Conservation (phyloP, 2,888 invertebrate genomes). For the Stratiomys singularior region DNA sequence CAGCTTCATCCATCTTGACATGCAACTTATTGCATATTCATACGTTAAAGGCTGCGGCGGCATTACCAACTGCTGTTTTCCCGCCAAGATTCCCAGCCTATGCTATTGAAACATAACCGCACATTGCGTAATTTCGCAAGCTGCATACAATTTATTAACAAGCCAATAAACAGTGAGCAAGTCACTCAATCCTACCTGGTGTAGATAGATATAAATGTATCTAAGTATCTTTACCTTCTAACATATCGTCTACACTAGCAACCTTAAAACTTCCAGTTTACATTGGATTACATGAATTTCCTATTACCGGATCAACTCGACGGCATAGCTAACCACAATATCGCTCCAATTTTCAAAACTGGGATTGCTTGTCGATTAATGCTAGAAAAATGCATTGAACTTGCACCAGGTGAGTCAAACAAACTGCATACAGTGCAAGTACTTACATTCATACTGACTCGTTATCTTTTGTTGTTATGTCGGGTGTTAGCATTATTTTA, state of each 20-base stretch:
- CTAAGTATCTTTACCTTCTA: neutral
- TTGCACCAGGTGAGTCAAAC: neutral
- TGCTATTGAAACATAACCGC: neutral
- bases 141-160: conserved; percentile 11
- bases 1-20: neutral
- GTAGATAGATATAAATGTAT: neutral
- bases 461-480: neutral
- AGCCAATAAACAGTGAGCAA: conserved; percentile 4
- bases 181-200: neutral
- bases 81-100: neutral
- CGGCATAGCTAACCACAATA: neutral
- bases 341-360: neutral
- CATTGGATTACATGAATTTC: conserved; percentile 8
- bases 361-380: neutral
- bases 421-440: no score
- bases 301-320: neutral
- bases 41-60: neutral
- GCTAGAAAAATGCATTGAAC: conserved; percentile 6
- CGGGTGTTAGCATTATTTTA: neutral
- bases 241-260: neutral
- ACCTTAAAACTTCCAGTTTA: neutral
- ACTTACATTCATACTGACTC: no score
- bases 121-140: neutral
- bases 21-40: neutral
- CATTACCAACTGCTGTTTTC: neutral